A percentile compares a stretch with the other conserved stretches of the same genome.
Evolutionary conservation across 1,140 invertebrate genomes (phyloP).

Genomic region (Bombus sylvicola): DNA sequence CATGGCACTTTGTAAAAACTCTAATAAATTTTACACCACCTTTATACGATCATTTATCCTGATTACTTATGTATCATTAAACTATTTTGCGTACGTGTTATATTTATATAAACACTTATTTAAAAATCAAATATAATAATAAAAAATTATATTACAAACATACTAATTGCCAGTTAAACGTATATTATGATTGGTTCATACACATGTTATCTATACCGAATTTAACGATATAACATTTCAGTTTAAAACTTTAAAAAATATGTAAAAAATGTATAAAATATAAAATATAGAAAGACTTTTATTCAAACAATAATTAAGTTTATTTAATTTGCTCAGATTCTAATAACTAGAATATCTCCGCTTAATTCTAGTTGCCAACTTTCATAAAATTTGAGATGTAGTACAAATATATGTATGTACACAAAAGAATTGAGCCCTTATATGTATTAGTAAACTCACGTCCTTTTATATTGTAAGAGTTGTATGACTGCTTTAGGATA

Average conservation of each 20-base stretch:
- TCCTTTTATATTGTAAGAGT: not conserved
- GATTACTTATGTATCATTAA: not conserved
- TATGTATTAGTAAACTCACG: not conserved
- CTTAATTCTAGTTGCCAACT: not conserved
- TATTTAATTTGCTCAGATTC: not conserved
- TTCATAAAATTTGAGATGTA: not conserved
- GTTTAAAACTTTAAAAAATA: not conserved
- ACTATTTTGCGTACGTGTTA: not conserved
- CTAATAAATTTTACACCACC: not conserved
- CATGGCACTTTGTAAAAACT: not conserved
- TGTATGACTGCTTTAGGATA: not conserved
- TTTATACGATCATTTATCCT: not conserved
- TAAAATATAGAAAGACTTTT: not conserved
- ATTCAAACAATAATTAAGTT: not conserved
- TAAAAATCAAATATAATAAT: not conserved
- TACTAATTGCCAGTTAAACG: not conserved
- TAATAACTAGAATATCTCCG: not conserved
- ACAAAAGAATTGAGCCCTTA: not conserved
- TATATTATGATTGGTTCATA: slow-evolving; percentile 1
- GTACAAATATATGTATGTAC: not conserved
- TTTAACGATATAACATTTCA: not conserved
- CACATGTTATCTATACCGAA: not conserved
- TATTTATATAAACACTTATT: no score
- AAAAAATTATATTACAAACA: not conserved
- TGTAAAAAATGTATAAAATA: not conserved